Evolutionary conservation across 2,888 invertebrate species (phyloP).

Genomic region (Cremastobaeus sp.): DNA sequence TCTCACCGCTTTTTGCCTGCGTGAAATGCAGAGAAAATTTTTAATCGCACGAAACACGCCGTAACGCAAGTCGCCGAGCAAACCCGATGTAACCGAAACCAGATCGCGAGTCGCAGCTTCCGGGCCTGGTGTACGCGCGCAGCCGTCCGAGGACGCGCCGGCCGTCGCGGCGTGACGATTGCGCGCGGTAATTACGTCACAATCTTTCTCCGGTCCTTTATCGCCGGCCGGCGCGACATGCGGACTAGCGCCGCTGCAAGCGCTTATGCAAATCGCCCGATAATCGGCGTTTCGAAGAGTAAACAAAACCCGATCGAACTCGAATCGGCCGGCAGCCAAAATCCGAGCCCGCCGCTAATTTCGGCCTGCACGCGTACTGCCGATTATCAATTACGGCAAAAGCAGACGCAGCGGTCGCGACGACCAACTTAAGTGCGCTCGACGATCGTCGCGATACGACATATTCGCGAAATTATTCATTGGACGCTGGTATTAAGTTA

Average conservation of each 20-base stretch:
- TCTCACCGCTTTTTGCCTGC: slow-evolving; percentile 61
- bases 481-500: slow-evolving; percentile 65
- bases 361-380: too few species aligned
- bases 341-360: too few species aligned
- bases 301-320: too few species aligned
- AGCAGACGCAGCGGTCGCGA: slow-evolving; percentile 9
- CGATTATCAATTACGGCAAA: slow-evolving; percentile 44
- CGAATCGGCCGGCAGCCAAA: too few species aligned
- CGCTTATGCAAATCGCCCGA: too few species aligned
- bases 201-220: slow-evolving; percentile 33
- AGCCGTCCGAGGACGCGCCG: slow-evolving; percentile 53
- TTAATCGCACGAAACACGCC: slow-evolving; percentile 61
- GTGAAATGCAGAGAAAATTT: slow-evolving; percentile 61
- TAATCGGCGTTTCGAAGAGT: too few species aligned
- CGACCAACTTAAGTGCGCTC: slow-evolving; percentile 30
- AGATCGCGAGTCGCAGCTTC: slow-evolving; percentile 61
- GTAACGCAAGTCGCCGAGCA: slow-evolving; percentile 54
- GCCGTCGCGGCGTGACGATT: slow-evolving; percentile 54
- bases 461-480: slow-evolving; percentile 66
- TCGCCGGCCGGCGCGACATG: too few species aligned
- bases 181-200: slow-evolving; percentile 59
- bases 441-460: slow-evolving; percentile 48
- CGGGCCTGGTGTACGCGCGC: slow-evolving; percentile 56
- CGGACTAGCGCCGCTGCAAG: too few species aligned
- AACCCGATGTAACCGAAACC: slow-evolving; percentile 59